Conservation (phyloP, 2,113 vertebrate species). For the Chaetura pelagica region DNA sequence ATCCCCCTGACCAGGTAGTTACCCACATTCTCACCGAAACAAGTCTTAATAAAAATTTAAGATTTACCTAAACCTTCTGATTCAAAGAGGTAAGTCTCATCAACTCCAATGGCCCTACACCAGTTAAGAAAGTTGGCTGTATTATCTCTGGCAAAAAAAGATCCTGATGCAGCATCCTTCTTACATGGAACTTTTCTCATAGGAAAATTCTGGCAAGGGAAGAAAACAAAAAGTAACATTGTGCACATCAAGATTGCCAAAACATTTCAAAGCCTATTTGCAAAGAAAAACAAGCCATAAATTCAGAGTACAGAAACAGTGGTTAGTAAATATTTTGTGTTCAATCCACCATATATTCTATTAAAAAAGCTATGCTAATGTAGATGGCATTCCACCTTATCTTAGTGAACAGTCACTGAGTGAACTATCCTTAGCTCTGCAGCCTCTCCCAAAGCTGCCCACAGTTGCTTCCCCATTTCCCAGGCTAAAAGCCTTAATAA, state of each 20-base stretch:
- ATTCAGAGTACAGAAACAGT: neutral
- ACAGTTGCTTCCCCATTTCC: neutral
- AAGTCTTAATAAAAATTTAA: neutral
- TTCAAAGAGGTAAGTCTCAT: slow-evolving; percentile 95
- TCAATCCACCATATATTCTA: neutral
- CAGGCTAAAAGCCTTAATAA: neutral
- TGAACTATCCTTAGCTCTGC: neutral
- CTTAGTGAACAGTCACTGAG: neutral
- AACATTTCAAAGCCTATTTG: neutral
- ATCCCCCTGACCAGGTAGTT: neutral
- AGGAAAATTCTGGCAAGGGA: slow-evolving; percentile 83
- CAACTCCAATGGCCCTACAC: slow-evolving; percentile 90
- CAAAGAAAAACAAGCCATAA: neutral
- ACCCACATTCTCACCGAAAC: neutral
- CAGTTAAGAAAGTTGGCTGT: slow-evolving; percentile 97
- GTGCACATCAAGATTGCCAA: neutral
- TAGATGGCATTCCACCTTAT: neutral
- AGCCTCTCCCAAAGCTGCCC: neutral
- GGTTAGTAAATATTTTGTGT: neutral
- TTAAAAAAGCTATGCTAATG: neutral
- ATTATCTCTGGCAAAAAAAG: slow-evolving; percentile 98
- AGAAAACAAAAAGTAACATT: slow-evolving; percentile 9
- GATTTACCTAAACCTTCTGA: slow-evolving; percentile 93
- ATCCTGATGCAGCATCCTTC: slow-evolving; percentile 90
- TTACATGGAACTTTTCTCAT: slow-evolving; percentile 90